A percentile compares a stretch with the other conserved stretches of the same genome.
Conservation (phyloP, 2,797 vertebrate species). For the Clarias laeviceps region DNA sequence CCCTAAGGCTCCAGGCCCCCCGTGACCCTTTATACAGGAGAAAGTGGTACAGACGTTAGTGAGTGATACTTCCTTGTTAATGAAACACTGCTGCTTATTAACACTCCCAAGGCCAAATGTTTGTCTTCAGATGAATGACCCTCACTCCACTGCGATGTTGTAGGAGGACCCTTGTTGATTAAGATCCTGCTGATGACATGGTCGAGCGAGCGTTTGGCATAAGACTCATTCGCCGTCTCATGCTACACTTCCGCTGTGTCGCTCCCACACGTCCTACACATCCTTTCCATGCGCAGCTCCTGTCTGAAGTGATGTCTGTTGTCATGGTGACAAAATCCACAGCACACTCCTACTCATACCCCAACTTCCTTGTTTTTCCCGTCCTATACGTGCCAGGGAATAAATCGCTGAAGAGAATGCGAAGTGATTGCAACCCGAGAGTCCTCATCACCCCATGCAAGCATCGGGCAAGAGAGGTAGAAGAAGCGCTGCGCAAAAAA, state of each 20-base stretch:
- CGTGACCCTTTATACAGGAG: too few relatives aligned
- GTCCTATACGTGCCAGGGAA: slow-evolving; percentile 63
- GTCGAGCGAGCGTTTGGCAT: slow-evolving; percentile 32
- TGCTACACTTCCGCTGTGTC: slow-evolving; percentile 59
- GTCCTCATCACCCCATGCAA: slow-evolving; percentile 58
- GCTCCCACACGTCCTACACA: slow-evolving; percentile 71
- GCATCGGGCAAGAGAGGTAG: slow-evolving; percentile 50
- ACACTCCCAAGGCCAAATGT: not conserved
- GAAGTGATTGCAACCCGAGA: slow-evolving; percentile 72
- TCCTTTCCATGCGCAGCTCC: slow-evolving; percentile 72
- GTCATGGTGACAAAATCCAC: slow-evolving; percentile 77
- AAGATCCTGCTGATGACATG: slow-evolving; percentile 24
- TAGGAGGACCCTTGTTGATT: slow-evolving; percentile 37
- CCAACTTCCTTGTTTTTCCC: slow-evolving; percentile 51
- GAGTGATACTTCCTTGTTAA: not conserved
- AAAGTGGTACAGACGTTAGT: too few relatives aligned
- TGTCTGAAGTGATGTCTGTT: slow-evolving; percentile 79
- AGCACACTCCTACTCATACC: slow-evolving; percentile 64
- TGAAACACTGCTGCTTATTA: not conserved
- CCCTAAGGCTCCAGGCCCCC: too few relatives aligned
- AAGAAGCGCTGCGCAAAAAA: not conserved
- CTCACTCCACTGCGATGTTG: slow-evolving; percentile 10
- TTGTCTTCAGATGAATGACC: slow-evolving; percentile 8
- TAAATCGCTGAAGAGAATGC: slow-evolving; percentile 72
- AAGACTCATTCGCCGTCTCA: slow-evolving; percentile 40